Base-by-base conservation (phyloP, 1,140 invertebrate species). In the Rhopalosiphum padi region DNA sequence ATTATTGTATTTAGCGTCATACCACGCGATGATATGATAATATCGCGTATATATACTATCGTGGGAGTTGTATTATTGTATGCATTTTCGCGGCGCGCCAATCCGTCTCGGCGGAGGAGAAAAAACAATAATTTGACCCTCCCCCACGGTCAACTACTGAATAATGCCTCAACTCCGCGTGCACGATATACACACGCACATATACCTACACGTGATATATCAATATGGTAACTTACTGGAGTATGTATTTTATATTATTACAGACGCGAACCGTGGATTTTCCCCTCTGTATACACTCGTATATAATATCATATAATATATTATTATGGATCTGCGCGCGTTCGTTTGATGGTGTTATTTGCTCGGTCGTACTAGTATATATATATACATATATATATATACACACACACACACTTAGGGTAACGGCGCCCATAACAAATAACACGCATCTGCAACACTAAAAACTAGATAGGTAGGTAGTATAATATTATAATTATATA, bases 21-120 rank as follows among this genome's bases (percentile, higher is more conserved):
- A 86, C 85, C 41, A 37, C 21, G 60, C 60, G n/a, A 77, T 77
- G 60, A 77, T 77, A 77, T 77, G n/a, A 77, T 77, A 77, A 77
- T 77, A 77, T 77, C 60, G 30, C 30, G 60, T 37, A 83, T 9
- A 83, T 82, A 82, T 37, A n/a, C 41, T 83, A 83, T 23, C 30
- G 30, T 9, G 60, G 60, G n/a, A 77, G 30, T 77, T 77, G 4
- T 77, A 77, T 77, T 77, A 85, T 23, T 43, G 8, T 41, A 41
- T 41, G 37, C 41, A 5, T 41, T 77, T 77, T 43, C 82, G 77
- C 7, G n/a, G 35, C 6, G 22, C 30, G 46, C 2, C 83, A 85
- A 23, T 85, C 9, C 7, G 35, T 37, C 21, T 83, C 22, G 35
- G 9, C 23, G 8, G 25, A 25, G 25, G 37, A 30, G 41, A 46